Percentiles rank a stretch among this genome's conserved stretches.
phyloP scores from a whole-genome alignment of 2,888 invertebrate species.

The Plemyria rubiginata region DNA sequence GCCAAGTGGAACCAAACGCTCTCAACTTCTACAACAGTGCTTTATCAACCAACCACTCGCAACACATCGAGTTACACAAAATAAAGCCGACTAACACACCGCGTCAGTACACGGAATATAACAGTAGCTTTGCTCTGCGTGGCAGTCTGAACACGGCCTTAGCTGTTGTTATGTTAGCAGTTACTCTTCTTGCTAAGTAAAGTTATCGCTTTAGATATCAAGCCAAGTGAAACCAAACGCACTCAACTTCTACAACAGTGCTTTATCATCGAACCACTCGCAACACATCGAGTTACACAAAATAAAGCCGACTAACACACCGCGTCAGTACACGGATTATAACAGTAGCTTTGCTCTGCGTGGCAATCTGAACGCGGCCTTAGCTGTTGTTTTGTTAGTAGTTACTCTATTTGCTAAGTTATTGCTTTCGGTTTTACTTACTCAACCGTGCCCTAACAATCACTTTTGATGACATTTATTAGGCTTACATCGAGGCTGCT shows the following conservation, averaged over 20 bases:
- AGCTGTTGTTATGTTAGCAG: constrained; percentile 12
- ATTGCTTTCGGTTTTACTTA: neutral
- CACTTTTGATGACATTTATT: neutral
- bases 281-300: constrained; percentile 73
- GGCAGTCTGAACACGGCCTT: constrained; percentile 18
- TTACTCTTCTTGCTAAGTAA: constrained; percentile 13
- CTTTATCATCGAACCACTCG: constrained; percentile 63
- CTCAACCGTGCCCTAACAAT: neutral
- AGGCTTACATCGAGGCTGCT: neutral
- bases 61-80: constrained; percentile 73
- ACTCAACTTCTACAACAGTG: constrained; percentile 68
- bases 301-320: constrained; percentile 73
- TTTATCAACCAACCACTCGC: constrained; percentile 62
- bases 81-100: constrained; percentile 74
- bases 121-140: constrained; percentile 37
- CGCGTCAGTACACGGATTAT: constrained; percentile 68
- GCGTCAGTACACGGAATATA: constrained; percentile 65
- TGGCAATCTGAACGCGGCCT: constrained; percentile 14
- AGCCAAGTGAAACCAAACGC: constrained; percentile 67
- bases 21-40: constrained; percentile 70
- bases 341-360: constrained; percentile 36
- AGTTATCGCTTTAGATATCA: neutral
- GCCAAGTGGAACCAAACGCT: constrained; percentile 69
- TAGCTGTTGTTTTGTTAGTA: constrained; percentile 17
- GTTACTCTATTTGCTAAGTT: constrained; percentile 11